Conservation (phyloP, 2,888 invertebrate species). For the Chaitophorus viminalis region DNA sequence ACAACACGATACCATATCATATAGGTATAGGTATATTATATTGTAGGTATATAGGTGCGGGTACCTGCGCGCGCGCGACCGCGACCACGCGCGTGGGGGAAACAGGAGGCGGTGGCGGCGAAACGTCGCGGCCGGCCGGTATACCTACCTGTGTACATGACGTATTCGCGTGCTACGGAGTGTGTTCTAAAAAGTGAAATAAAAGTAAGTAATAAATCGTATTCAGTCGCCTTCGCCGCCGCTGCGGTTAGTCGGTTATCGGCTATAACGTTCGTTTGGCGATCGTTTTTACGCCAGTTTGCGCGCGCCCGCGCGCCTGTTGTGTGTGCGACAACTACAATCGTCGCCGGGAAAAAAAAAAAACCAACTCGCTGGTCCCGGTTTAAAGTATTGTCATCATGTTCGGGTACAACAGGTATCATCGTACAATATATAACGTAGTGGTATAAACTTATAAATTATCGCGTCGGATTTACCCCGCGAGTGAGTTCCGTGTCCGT, state of each 20-base stretch:
- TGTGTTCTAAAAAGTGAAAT: not conserved
- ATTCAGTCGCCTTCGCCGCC: not conserved
- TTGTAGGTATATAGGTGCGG: no score
- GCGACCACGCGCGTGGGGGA: slow-evolving; percentile 27
- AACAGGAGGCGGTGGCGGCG: not conserved
- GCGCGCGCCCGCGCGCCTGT: no score
- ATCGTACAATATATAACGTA: no score
- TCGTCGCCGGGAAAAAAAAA: no score
- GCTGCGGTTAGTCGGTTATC: slow-evolving; percentile 22
- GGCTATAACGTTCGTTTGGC: slow-evolving; percentile 16
- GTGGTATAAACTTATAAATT: no score
- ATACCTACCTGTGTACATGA: no score
- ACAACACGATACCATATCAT: no score
- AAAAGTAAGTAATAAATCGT: not conserved
- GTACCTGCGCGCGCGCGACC: not conserved
- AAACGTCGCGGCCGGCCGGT: not conserved
- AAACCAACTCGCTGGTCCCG: not conserved
- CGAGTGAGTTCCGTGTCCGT: not conserved
- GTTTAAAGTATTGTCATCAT: not conserved
- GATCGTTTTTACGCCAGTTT: not conserved
- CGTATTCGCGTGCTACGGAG: not conserved
- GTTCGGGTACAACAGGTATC: no score
- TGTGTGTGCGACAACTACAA: not conserved
- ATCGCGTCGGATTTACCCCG: not conserved
- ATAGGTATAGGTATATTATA: no score